These are phyloP conservation scores for Abramis brama DNA, from an alignment of 2,113 vertebrate genomes.

Conservation along the genomic window DNA sequence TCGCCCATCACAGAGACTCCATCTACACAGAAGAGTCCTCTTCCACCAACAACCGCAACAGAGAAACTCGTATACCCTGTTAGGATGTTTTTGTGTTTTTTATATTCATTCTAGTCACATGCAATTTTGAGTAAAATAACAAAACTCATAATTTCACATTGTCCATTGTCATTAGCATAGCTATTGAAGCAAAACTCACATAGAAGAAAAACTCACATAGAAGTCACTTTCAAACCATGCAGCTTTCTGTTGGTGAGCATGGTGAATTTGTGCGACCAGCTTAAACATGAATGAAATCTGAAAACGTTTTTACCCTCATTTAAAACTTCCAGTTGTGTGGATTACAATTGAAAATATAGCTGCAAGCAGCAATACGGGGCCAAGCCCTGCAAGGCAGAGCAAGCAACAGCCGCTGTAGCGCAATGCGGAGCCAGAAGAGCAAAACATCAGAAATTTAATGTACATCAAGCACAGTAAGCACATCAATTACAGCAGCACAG, in stretches of 20 bases:
- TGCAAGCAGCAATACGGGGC: no score
- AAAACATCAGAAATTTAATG: no score
- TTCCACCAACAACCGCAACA: background rate
- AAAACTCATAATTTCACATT: background rate
- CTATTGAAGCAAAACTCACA: no score
- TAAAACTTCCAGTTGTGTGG: background rate
- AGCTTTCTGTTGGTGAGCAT: background rate
- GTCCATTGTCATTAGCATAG: no score
- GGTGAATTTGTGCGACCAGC: background rate
- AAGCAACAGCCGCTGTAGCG: no score
- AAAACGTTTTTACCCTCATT: background rate
- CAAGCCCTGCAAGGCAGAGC: no score
- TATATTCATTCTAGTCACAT: background rate
- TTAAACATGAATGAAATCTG: no score
- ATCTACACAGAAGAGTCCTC: background rate
- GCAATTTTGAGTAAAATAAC: background rate
- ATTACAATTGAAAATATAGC: background rate
- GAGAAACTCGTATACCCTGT: conserved; percentile 25
- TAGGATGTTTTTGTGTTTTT: conserved; percentile 17
- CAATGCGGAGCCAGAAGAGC: no score
- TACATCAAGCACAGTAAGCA: no score
- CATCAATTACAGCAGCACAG: no score
- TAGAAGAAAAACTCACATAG: background rate
- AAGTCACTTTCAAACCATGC: background rate
- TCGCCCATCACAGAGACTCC: conserved; percentile 9